Evolutionary conservation across 2,888 invertebrate species (phyloP), one percentile per base, ranked within the genome.

Genomic region (Cryptus armator): DNA sequence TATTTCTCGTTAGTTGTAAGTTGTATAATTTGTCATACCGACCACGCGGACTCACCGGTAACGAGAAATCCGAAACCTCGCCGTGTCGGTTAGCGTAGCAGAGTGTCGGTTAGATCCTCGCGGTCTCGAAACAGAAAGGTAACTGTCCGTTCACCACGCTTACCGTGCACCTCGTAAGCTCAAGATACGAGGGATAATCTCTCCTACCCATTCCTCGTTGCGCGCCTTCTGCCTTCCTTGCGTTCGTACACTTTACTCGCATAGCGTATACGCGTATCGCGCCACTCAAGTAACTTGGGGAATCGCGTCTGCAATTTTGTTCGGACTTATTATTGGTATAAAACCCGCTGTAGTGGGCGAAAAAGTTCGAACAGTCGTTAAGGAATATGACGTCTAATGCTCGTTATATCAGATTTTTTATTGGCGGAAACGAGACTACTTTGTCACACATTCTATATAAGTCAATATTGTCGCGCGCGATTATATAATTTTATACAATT

Each of bases 91-190:
- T 9, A 84, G 80, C 82, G 76, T 67, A 71, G 76, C 72, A 59
- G 75, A 82, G 83, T 86, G 87, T 83, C 81, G 84, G 86, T 87
- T 90, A 90, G 92, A 92, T 92, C 91, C 92, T 93, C 91, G 89
- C 92, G 88, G 89, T 90, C 90, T 92, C 91, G 89, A 89, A 90
- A 92, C 92, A 89, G 92, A 92, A 92, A 92, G 92, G 92, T 91
- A 92, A 93, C 93, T 93, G 93, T 86, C 90, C 89, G 91, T 88
- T 88, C 84, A 70, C 87, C 88, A 83, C 87, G 87, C 87, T 87
- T 86, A 76, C 86, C 79, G 89, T 92, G 90, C 89, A 89, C 87
- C 89, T 90, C 88, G 89, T 89, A 87, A 90, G 87, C 87, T 87
- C 86, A 46, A 80, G 71, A 76, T 71, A 51, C 81, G 83, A 79